These are phyloP conservation scores for Sesamia inferens DNA, from an alignment of 2,888 invertebrate species.

Conservation along the genomic window DNA sequence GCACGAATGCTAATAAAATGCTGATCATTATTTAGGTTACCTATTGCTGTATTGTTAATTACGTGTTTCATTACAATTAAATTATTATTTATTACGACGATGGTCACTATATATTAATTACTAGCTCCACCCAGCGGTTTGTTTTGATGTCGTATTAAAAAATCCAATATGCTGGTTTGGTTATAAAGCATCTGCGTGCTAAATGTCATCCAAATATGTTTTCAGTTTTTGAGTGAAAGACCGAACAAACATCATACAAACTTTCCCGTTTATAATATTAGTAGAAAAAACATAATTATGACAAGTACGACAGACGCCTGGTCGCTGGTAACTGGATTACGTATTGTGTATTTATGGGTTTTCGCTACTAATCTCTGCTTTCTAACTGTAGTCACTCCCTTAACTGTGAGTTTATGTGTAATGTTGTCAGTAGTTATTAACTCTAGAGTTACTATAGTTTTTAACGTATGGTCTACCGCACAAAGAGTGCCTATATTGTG, in stretches of 20 bases:
- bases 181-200: no score
- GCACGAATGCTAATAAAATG: conserved; percentile 52
- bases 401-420: background rate
- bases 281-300: conserved; percentile 18
- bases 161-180: no score
- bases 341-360: conserved; percentile 56
- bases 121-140: no score
- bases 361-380: conserved; percentile 48
- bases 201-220: no score
- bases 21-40: conserved; percentile 45
- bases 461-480: background rate
- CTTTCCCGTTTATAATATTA: no score
- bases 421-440: background rate
- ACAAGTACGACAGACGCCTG: conserved; percentile 25
- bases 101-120: no score
- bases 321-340: conserved; percentile 54
- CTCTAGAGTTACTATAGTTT: background rate
- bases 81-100: conserved; percentile 29
- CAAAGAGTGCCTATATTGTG: conserved; percentile 8
- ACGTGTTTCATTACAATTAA: conserved; percentile 27
- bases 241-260: no score
- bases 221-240: no score
- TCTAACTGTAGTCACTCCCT: conserved; percentile 18
- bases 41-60: conserved; percentile 35
- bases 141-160: no score